Evolutionary conservation across 2,888 invertebrate species (phyloP), one percentile per base, ranked within the genome.

Genomic region (Lithophane ornitopus): DNA sequence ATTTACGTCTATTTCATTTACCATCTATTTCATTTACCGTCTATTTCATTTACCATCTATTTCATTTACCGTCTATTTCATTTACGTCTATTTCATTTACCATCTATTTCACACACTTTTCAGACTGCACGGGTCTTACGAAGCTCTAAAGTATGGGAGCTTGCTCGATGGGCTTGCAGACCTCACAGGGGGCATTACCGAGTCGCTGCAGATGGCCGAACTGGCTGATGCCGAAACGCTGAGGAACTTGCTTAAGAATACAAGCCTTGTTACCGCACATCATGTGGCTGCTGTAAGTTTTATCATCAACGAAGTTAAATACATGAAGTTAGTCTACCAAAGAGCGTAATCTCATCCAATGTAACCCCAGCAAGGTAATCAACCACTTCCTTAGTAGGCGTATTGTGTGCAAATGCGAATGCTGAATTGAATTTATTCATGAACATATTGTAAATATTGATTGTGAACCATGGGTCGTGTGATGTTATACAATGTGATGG

Each of bases 131-230:
- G 99, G 99, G 8, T 99, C 99, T 0, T 99, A 99, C 94, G 99
- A 99, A 94, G 99, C 99, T 0, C 96, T 99, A 2, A 99, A 99
- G 91, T 99, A 99, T 91, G 99, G 99, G n/a, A 98, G 98, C 63
- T 96, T 98, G 19, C 95, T 98, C 79, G 99, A 99, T 92, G 99
- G 99, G 0, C 95, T 99, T 70, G 98, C 98, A 0, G 99, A 99
- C 94, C 96, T 99, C 49, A 98, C 99, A 0, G 99, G 99, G 0
- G 99, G 99, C 9, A 98, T 99, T 76, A 98, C 98, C 0, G 98
- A 99, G 93, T 98, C 98, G 80, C 97, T 98, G 82, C 97, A 97
- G n/a, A 97, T 98, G 56, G 95, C 97, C 22, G 97, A 98, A 81
- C 97, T 98, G 87, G 97, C 97, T 0, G 97, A 98, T 9, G 97